Conservation (phyloP, 2,797 vertebrate genomes). For the Pangasius larnaudii region DNA sequence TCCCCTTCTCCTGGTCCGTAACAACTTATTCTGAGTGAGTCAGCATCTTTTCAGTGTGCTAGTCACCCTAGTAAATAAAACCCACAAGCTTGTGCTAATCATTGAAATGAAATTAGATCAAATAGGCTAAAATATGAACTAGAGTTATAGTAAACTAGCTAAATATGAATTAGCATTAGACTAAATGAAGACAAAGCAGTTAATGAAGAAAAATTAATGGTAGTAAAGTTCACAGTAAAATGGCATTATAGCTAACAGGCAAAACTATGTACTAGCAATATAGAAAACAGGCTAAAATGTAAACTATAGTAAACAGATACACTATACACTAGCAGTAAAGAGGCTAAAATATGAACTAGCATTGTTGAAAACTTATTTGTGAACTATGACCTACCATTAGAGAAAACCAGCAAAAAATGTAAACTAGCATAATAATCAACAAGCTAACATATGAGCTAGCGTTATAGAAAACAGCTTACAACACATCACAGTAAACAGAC, state of each 20-base stretch:
- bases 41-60: background rate
- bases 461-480: background rate
- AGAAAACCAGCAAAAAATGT: background rate
- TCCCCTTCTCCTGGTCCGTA: background rate
- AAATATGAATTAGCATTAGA: background rate
- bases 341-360: background rate
- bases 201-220: too few species aligned
- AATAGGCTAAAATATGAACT: background rate
- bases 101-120: background rate
- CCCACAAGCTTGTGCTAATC: background rate
- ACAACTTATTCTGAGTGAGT: background rate
- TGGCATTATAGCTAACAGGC: background rate
- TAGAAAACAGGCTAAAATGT: background rate
- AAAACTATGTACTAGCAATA: background rate
- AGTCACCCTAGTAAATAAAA: background rate
- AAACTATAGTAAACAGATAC: background rate
- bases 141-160: background rate
- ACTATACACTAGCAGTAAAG: background rate
- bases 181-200: background rate
- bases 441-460: background rate
- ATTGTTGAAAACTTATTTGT: background rate
- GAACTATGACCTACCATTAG: background rate
- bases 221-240: too few species aligned
- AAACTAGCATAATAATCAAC: background rate
- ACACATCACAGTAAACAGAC: background rate